A percentile compares a stretch with the other conserved stretches of the same genome.
These are phyloP conservation scores for Periophthalmus magnuspinnatus DNA, from an alignment of 2,797 vertebrate genomes.

Conservation along the genomic window DNA sequence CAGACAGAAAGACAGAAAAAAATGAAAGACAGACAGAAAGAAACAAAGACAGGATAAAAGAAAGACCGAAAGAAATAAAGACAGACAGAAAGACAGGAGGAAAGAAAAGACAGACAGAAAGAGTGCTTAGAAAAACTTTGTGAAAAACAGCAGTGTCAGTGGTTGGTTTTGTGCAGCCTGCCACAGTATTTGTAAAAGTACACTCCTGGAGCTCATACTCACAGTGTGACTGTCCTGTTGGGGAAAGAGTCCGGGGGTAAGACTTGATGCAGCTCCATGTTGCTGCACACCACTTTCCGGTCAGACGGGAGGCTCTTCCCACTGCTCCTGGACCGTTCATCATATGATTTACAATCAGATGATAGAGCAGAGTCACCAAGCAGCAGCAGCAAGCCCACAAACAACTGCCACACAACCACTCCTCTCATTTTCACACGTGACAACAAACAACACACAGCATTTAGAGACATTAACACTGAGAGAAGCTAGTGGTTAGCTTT, in stretches of 20 bases:
- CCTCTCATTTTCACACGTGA: slow-evolving; percentile 65
- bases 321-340: slow-evolving; percentile 72
- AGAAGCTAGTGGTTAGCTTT: slow-evolving; percentile 5
- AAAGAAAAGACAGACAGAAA: too few species aligned
- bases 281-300: slow-evolving; percentile 89
- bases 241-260: slow-evolving; percentile 83
- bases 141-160: too few species aligned
- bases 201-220: slow-evolving; percentile 72
- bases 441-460: slow-evolving; percentile 37
- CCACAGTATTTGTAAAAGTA: background rate
- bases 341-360: slow-evolving; percentile 85
- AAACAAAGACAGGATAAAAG: too few species aligned
- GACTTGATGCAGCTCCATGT: slow-evolving; percentile 87
- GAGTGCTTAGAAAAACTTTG: too few species aligned
- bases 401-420: slow-evolving; percentile 48
- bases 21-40: too few species aligned
- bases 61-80: too few species aligned
- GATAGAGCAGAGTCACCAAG: slow-evolving; percentile 58
- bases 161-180: background rate
- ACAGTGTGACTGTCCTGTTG: slow-evolving; percentile 92
- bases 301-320: slow-evolving; percentile 64
- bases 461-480: slow-evolving; percentile 17
- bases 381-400: slow-evolving; percentile 57
- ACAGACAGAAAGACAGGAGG: too few species aligned
- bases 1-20: too few species aligned